Percentiles rank a stretch among this genome's conserved stretches.
Evolutionary conservation across 2,113 vertebrate species (phyloP).

Genomic region (Nanorana parkeri): DNA sequence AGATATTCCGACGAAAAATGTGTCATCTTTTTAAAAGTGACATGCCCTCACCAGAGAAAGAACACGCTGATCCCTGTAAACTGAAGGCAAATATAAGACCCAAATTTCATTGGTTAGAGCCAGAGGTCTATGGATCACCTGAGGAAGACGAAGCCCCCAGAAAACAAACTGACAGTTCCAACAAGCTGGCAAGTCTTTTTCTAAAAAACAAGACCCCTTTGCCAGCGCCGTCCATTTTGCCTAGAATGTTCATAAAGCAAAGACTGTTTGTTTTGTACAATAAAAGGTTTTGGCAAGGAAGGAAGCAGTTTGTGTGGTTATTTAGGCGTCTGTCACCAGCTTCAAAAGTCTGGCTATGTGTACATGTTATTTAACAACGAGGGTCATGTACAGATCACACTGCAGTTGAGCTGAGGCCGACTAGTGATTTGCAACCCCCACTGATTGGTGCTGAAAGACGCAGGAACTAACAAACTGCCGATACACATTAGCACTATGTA

Average conservation of each 20-base stretch:
- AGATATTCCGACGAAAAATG: too few relatives aligned
- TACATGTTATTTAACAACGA: conserved; percentile 44
- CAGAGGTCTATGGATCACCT: too few relatives aligned
- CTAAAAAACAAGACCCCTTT: background rate
- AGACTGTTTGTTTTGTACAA: conserved; percentile 52
- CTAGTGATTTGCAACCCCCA: background rate
- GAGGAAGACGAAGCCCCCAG: too few relatives aligned
- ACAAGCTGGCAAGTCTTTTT: conserved; percentile 10
- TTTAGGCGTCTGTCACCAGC: conserved; percentile 56
- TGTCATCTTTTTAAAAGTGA: too few relatives aligned
- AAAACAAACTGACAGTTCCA: background rate
- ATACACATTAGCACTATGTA: conserved; percentile 11
- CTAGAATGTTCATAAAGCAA: conserved; percentile 48
- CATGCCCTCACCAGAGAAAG: too few relatives aligned
- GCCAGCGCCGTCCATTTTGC: conserved; percentile 43
- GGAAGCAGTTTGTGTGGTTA: conserved; percentile 55
- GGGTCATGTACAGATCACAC: conserved; percentile 52
- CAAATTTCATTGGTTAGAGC: too few relatives aligned
- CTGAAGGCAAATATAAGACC: too few relatives aligned
- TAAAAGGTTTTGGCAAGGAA: conserved; percentile 57
- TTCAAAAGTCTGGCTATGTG: conserved; percentile 47
- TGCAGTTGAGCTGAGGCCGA: conserved; percentile 18
- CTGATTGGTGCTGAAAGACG: conserved; percentile 43
- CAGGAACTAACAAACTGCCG: conserved; percentile 9
- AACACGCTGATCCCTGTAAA: too few relatives aligned